phyloP scores from a whole-genome alignment of 2,888 invertebrate species.

The Amblyjoppa fuscipennis region DNA sequence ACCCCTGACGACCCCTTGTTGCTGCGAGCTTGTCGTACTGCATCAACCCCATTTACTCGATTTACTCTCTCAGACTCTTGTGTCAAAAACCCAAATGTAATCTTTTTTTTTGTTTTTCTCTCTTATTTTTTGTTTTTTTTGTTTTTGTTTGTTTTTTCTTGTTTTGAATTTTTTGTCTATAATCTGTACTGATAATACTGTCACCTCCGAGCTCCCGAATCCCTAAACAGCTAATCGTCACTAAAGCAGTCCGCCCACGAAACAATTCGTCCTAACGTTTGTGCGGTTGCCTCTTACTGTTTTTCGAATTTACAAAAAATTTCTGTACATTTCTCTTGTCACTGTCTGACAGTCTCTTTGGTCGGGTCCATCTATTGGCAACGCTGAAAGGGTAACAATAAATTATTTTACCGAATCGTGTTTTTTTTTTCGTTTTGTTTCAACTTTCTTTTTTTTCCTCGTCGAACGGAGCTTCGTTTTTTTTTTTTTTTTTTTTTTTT shows the following conservation, averaged over 20 bases:
- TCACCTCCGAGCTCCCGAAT: not conserved
- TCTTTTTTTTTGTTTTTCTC: constrained; percentile 37
- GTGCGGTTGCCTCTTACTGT: constrained; percentile 21
- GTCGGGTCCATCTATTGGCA: constrained; percentile 58
- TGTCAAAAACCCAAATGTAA: constrained; percentile 32
- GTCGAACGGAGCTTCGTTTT: constrained; percentile 23
- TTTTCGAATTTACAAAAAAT: constrained; percentile 46
- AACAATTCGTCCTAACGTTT: constrained; percentile 37
- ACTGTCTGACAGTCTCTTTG: constrained; percentile 56
- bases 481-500: not conserved
- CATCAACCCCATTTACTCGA: constrained; percentile 78
- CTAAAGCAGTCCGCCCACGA: constrained; percentile 5
- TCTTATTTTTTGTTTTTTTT: not conserved
- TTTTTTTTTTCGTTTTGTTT: not conserved
- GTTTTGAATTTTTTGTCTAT: constrained; percentile 6
- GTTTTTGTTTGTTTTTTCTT: constrained; percentile 4
- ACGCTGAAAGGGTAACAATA: constrained; percentile 62
- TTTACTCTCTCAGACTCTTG: constrained; percentile 61
- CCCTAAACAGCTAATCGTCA: constrained; percentile 26
- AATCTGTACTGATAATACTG: not conserved
- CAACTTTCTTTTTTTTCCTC: not conserved
- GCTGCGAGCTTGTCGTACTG: constrained; percentile 81
- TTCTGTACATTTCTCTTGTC: constrained; percentile 45
- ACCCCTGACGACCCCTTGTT: constrained; percentile 75
- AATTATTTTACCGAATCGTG: constrained; percentile 54